Conservation (phyloP, 2,888 invertebrate genomes). For the Augochlorella aurata region DNA sequence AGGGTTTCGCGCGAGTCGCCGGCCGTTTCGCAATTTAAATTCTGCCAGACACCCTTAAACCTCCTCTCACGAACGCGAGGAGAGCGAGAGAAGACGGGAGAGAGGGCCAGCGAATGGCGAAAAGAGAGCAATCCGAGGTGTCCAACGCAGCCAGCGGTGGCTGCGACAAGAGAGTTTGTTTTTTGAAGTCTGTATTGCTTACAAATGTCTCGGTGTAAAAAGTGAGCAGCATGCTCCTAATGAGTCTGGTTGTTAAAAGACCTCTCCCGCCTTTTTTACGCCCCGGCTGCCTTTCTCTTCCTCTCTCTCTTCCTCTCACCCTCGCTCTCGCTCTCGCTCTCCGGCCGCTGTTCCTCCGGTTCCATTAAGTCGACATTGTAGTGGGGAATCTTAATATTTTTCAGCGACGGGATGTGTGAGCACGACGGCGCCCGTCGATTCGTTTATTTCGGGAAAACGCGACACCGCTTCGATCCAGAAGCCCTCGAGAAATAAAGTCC, state of each 20-base stretch:
- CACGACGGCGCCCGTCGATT: conserved; percentile 31
- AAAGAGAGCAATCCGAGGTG: conserved; percentile 63
- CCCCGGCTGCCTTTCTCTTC: conserved; percentile 18
- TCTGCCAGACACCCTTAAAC: conserved; percentile 74
- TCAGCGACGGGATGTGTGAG: conserved; percentile 38
- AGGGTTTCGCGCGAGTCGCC: conserved; percentile 37
- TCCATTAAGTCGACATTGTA: conserved; percentile 75
- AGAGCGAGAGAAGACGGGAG: conserved; percentile 20
- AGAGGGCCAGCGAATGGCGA: conserved; percentile 55
- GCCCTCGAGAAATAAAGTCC: conserved; percentile 26
- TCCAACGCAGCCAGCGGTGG: conserved; percentile 53
- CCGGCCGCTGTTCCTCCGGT: conserved; percentile 38
- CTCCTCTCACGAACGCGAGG: conserved; percentile 46
- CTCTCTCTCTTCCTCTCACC: background rate
- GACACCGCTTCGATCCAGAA: conserved; percentile 10
- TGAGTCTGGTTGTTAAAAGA: conserved; percentile 82
- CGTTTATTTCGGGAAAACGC: conserved; percentile 51
- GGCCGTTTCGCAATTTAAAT: conserved; percentile 67
- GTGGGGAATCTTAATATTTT: conserved; percentile 70
- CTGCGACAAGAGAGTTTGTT: conserved; percentile 75
- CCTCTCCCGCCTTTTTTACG: conserved; percentile 69
- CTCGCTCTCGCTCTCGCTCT: conserved; percentile 27
- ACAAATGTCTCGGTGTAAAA: conserved; percentile 81
- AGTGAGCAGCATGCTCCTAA: conserved; percentile 77
- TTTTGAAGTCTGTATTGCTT: conserved; percentile 81